Conservation (phyloP, 2,888 invertebrate species). For the Macrosoma leucophasiata region DNA sequence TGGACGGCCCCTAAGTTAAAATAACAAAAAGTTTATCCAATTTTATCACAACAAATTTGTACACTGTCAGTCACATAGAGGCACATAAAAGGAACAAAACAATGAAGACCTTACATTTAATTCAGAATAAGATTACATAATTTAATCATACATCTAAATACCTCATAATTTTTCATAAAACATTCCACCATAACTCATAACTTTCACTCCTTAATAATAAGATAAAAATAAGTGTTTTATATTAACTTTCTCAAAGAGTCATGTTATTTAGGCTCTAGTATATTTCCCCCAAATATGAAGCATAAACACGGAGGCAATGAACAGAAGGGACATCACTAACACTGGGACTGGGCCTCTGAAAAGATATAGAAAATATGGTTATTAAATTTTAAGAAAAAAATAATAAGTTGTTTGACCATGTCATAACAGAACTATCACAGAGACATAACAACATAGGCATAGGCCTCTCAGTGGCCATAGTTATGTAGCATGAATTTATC, state of each 20-base stretch:
- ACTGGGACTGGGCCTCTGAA: constrained; percentile 99
- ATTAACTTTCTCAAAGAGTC: constrained; percentile 1
- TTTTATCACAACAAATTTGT: no score
- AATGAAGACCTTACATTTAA: constrained; percentile 34
- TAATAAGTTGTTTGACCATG: no score
- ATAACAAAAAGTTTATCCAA: no score
- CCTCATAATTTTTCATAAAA: constrained; percentile 12
- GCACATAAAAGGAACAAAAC: constrained; percentile 13
- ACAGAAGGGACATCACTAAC: constrained; percentile 98
- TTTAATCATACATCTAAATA: constrained; percentile 31
- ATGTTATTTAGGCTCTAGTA: constrained; percentile 79
- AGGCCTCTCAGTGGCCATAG: no score
- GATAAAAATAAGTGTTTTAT: constrained; percentile 10
- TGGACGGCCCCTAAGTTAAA: no score
- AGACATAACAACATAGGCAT: no score
- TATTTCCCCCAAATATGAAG: constrained; percentile 99
- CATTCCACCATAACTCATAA: constrained; percentile 24
- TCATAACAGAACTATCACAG: no score
- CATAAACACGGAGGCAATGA: constrained; percentile 99
- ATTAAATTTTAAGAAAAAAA: no score
- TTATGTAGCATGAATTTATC: no score
- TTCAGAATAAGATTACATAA: constrained; percentile 47
- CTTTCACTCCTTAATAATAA: constrained; percentile 23
- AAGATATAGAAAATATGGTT: constrained; percentile 44
- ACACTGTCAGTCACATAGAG: no score